Conservation (phyloP, 2,113 vertebrate genomes). For the Chlorocebus sabaeus region DNA sequence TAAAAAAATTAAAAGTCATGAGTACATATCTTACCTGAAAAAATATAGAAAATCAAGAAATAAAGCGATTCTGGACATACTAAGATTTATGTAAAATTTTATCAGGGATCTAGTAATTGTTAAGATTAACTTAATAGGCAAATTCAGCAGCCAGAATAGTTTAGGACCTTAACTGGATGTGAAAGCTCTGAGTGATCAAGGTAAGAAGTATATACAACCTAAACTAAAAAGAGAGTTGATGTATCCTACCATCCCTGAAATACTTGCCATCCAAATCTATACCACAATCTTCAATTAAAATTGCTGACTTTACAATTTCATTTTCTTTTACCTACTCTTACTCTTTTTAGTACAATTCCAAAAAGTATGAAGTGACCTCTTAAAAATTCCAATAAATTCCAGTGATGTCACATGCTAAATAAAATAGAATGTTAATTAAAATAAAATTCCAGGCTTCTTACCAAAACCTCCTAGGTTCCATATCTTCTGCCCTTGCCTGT, state of each 20-base stretch:
- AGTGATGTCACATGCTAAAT: background rate
- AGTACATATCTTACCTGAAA: background rate
- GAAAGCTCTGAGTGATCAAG: background rate
- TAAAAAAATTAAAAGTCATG: background rate
- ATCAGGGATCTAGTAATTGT: background rate
- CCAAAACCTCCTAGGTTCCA: background rate
- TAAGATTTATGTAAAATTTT: background rate
- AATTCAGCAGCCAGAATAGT: background rate
- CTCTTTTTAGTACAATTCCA: background rate
- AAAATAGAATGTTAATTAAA: background rate
- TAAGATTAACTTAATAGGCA: background rate
- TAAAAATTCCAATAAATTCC: background rate
- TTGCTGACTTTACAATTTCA: background rate
- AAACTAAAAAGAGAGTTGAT: background rate
- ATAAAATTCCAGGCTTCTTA: background rate
- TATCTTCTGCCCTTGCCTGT: background rate
- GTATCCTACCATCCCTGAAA: background rate
- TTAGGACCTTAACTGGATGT: background rate
- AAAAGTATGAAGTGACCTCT: background rate
- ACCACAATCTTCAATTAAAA: background rate
- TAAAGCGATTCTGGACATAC: background rate
- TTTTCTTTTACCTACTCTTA: background rate
- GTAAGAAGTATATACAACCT: background rate
- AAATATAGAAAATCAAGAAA: background rate
- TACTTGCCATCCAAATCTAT: background rate